These are phyloP conservation scores for Discoglossus pictus DNA, from an alignment of 2,797 vertebrate species.

Conservation along the genomic window DNA sequence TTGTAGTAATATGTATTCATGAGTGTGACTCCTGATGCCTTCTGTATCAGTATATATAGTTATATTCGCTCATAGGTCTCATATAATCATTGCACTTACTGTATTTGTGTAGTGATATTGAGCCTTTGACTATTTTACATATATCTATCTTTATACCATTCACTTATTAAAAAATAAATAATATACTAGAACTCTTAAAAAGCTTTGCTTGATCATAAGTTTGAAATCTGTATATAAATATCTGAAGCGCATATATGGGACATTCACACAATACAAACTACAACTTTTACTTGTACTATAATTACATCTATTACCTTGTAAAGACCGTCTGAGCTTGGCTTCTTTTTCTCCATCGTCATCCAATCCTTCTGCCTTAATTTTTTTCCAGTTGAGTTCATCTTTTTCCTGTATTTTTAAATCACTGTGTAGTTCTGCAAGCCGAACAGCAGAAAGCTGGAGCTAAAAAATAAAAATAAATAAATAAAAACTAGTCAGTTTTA, in stretches of 20 bases:
- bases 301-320: constrained; percentile 73
- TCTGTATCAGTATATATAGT: too few species aligned
- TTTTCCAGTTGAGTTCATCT: constrained; percentile 94
- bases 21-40: too few species aligned
- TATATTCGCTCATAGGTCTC: too few species aligned
- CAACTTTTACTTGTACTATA: neutral
- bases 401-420: constrained; percentile 95
- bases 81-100: too few species aligned
- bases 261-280: neutral
- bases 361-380: constrained; percentile 85
- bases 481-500: too few species aligned
- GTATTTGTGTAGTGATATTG: too few species aligned
- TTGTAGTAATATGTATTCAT: too few species aligned
- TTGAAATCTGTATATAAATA: constrained; percentile 3
- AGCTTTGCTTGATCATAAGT: too few species aligned
- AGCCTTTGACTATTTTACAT: too few species aligned
- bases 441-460: constrained; percentile 85
- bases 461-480: constrained; percentile 54
- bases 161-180: too few species aligned
- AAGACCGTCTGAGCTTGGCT: constrained; percentile 81
- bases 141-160: too few species aligned
- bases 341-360: constrained; percentile 90
- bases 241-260: neutral
- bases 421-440: constrained; percentile 87
- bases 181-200: too few species aligned